These are phyloP conservation scores for Lycaon pictus DNA, from an alignment of 2,113 vertebrate species.

Conservation along the genomic window DNA sequence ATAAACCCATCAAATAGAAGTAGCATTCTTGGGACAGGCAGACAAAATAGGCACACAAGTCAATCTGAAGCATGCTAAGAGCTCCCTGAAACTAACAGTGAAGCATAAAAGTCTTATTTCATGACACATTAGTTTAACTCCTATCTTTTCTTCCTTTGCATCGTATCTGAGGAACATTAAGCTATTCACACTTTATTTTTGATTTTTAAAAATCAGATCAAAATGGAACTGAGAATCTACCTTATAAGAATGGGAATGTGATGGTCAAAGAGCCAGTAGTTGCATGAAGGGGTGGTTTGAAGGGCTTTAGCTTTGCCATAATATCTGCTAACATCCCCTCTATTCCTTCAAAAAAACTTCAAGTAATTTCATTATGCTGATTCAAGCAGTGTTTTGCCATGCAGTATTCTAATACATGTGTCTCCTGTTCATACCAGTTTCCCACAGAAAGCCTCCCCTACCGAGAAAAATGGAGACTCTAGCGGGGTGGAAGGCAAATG, in stretches of 20 bases:
- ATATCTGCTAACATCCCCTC: background rate
- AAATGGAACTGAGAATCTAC: background rate
- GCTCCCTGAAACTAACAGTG: background rate
- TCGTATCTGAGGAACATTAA: background rate
- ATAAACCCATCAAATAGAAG: background rate
- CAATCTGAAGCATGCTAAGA: background rate
- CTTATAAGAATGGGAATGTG: background rate
- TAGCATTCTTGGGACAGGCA: background rate
- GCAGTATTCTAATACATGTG: background rate
- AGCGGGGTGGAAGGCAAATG: background rate
- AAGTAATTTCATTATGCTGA: background rate
- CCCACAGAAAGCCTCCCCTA: background rate
- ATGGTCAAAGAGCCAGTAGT: background rate
- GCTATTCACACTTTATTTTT: background rate
- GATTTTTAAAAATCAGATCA: background rate
- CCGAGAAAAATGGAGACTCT: background rate
- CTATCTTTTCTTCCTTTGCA: background rate
- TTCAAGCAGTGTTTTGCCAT: background rate
- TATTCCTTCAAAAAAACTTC: background rate
- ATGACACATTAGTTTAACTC: background rate
- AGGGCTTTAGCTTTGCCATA: background rate
- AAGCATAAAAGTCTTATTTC: background rate
- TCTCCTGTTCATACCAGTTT: background rate
- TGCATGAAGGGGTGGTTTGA: background rate
- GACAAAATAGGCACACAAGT: background rate